Evolutionary conservation across 2,888 invertebrate species (phyloP), one percentile per base, ranked within the genome.

Genomic region (Linnaemya vulpina): DNA sequence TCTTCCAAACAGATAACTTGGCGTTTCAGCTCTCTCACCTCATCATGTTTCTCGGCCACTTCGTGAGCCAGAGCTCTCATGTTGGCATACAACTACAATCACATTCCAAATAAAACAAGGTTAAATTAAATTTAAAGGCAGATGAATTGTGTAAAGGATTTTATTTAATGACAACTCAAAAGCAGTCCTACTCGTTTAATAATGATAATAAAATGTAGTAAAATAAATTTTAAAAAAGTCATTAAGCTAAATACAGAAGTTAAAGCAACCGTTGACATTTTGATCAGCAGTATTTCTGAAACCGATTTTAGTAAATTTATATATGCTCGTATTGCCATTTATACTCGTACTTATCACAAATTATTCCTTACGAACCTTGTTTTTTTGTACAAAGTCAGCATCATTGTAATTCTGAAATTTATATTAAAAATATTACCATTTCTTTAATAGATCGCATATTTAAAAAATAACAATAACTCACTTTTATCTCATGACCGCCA

Each of bases 31-130:
- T 91, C 90, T 35, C 93, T 89, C 74, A 94, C 93, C 86, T 93
- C 92, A 88, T 95, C 94, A 87, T 95, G 94, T 87, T 94, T 94
- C 76, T 93, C 92, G 35, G 94, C 94, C 5, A 95, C 93, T 92
- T 95, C 95, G 83, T 93, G 92, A 10, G 94, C 94, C 83, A 95
- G 90, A 17, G 94, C 94, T 83, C 93, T 92, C 89, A 94, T 93
- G 88, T 94, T 94, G 62, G 86, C 73, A 71, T 55, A 77, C 40
- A 86, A 62, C 86, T 87, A n/a, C 0, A 74, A 38, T 35, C 51
- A 43, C 40, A 55, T 9, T 8, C 3, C 5, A 55, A 58, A 30
- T n/a, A 51, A 51, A 51, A 10, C 1, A 17, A 51, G 10, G 5
- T 3, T 9, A 20, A 20, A 17, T 17, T 20, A 51, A 51, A 9